phyloP scores from a whole-genome alignment of 2,797 vertebrate species.

The Mastacembelus armatus region DNA sequence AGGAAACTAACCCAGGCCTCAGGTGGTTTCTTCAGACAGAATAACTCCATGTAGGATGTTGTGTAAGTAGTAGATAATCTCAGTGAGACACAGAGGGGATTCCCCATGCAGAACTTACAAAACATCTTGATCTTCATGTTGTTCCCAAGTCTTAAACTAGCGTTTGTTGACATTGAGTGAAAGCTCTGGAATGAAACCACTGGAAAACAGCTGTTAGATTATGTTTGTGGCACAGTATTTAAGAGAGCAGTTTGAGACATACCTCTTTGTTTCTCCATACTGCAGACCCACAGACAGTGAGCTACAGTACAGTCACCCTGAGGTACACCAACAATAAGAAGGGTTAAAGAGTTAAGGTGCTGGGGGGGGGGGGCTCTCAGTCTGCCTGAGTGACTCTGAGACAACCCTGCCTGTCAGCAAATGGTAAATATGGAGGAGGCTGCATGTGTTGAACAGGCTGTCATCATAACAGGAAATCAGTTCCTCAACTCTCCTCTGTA shows the following conservation, averaged over 20 bases:
- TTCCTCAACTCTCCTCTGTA: slow-evolving; percentile 10
- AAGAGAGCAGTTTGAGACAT: too few species aligned
- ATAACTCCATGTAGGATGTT: slow-evolving; percentile 13
- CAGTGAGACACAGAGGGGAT: slow-evolving; percentile 3
- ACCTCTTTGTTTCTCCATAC: too few species aligned
- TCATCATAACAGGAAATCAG: slow-evolving; percentile 35
- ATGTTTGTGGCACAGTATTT: too few species aligned
- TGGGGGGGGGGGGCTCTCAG: slow-evolving; percentile 12
- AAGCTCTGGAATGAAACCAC: too few species aligned
- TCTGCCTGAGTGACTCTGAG: slow-evolving; percentile 38
- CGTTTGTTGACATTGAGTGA: background rate
- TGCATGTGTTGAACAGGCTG: slow-evolving; percentile 29
- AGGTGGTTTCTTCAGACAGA: slow-evolving; percentile 11
- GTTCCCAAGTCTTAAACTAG: background rate
- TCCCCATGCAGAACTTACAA: background rate
- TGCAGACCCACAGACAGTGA: too few species aligned
- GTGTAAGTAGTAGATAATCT: slow-evolving; percentile 15
- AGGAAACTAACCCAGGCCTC: background rate
- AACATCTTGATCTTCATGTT: background rate
- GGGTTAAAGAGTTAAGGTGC: too few species aligned
- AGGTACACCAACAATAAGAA: slow-evolving; percentile 30
- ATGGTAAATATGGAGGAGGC: slow-evolving; percentile 63
- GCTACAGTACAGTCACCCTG: background rate
- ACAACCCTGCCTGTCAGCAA: slow-evolving; percentile 62
- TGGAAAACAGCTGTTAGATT: too few species aligned